A percentile compares a stretch with the other conserved stretches of the same genome.
Evolutionary conservation across 2,888 invertebrate species (phyloP).

Genomic region (Callyntrura guangdongensis): DNA sequence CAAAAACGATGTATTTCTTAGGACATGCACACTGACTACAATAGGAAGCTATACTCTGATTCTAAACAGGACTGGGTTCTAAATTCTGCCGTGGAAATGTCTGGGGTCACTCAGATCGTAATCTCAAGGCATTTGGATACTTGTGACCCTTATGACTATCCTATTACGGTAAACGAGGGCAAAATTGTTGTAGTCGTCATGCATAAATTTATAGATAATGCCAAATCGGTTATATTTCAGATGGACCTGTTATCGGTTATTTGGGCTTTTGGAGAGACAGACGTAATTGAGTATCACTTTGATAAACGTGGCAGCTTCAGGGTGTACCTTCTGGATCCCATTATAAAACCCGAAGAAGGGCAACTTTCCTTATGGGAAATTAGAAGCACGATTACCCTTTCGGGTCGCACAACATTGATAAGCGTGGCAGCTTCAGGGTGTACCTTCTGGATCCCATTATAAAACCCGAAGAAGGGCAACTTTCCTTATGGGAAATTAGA

Average conservation of each 20-base stretch:
- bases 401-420: constrained; percentile 50
- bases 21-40: constrained; percentile 46
- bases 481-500: not conserved
- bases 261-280: constrained; percentile 52
- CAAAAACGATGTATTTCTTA: too few species aligned
- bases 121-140: constrained; percentile 31
- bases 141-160: constrained; percentile 52
- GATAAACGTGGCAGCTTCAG: constrained; percentile 42
- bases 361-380: too few species aligned
- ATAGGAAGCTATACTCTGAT: constrained; percentile 26
- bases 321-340: constrained; percentile 45
- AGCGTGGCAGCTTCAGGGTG: constrained; percentile 29
- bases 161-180: constrained; percentile 20
- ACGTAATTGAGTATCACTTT: constrained; percentile 54
- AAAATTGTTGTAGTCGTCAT: too few species aligned
- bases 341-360: not conserved
- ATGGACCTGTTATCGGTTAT: constrained; percentile 23
- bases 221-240: not conserved
- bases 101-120: not conserved
- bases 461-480: not conserved
- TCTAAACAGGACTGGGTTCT: constrained; percentile 46
- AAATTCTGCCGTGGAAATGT: not conserved
- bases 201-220: not conserved
- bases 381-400: too few species aligned
- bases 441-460: constrained; percentile 47